Evolutionary conservation across 2,888 invertebrate genomes (phyloP), one percentile per base, ranked within the genome.

Genomic region (Epinotia nisella): DNA sequence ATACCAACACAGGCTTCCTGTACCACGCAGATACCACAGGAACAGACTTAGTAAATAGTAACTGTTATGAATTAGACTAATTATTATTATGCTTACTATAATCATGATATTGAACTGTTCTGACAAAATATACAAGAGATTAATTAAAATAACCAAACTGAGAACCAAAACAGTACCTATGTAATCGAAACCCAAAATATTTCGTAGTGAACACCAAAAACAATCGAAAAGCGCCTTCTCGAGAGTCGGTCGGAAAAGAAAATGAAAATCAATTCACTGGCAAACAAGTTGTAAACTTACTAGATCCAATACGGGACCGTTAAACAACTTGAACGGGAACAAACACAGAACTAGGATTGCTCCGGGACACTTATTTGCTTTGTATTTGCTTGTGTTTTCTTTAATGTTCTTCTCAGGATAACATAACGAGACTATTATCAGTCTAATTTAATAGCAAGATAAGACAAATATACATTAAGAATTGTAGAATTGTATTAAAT

Each of bases 251-350:
- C 7, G n/a, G n/a, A n/a, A 56, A 60, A 69, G 53, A 35, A 45
- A 64, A 64, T 39, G 49, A 64, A 70, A 70, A 64, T 35, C 70
- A 70, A 70, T 70, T 64, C 49, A 9, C 55, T 21, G 29, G 55
- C 49, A 64, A 51, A 70, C 56, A 58, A 70, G 62, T 64, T 35
- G 70, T 58, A 49, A 70, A 70, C 58, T 64, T 35, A 56, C 53
- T 35, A 35, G 61, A 58, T 64, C 19, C 70, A 64, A 70, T 70
- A 58, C 64, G 64, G 62, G 70, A 15, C 64, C 70, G 64, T 64
- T 70, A 64, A 70, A 70, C 70, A 70, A 64, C 49, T 64, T 58
- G 58, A 21, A 58, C 49, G 56, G 35, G 29, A 45, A 39, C 68
- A 70, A 70, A 70, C 64, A 65, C 58, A 64, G 58, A 70, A 51